Conservation (phyloP, 2,113 vertebrate species). For the Orycteropus afer region DNA sequence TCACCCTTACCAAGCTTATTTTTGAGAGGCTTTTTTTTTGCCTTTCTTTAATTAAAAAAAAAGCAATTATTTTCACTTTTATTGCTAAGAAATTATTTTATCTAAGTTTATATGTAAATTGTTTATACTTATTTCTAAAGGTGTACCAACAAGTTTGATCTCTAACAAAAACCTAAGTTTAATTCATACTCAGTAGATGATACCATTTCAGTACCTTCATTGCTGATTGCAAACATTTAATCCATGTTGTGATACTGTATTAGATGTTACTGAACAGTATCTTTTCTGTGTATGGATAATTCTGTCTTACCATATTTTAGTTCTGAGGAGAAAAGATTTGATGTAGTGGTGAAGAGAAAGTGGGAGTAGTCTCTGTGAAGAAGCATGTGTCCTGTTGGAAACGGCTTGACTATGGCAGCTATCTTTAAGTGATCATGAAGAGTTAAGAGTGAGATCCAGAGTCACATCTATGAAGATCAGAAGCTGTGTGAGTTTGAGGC, state of each 20-base stretch:
- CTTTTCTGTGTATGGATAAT: neutral
- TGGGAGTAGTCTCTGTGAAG: neutral
- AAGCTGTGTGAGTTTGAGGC: neutral
- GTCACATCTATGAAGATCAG: neutral
- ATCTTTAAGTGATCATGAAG: slow-evolving; percentile 19
- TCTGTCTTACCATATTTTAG: slow-evolving; percentile 21
- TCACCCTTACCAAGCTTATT: neutral
- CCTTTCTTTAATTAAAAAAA: slow-evolving; percentile 1
- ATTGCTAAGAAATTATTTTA: slow-evolving; percentile 55
- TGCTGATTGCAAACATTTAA: slow-evolving; percentile 6
- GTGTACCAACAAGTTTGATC: neutral
- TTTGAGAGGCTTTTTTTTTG: slow-evolving; percentile 20
- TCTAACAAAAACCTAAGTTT: slow-evolving; percentile 45
- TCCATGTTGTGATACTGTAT: neutral
- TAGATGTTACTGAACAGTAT: neutral
- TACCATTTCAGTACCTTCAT: neutral
- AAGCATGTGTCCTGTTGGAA: slow-evolving; percentile 11
- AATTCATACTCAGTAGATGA: neutral
- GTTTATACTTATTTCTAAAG: slow-evolving; percentile 34
- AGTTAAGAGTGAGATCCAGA: slow-evolving; percentile 17
- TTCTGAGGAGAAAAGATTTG: slow-evolving; percentile 48
- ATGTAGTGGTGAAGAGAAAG: slow-evolving; percentile 18
- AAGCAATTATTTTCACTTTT: slow-evolving; percentile 12
- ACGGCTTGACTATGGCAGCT: slow-evolving; percentile 30
- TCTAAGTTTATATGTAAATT: slow-evolving; percentile 45